phyloP scores from a whole-genome alignment of 2,797 vertebrate genomes.

The Brotula barbata region DNA sequence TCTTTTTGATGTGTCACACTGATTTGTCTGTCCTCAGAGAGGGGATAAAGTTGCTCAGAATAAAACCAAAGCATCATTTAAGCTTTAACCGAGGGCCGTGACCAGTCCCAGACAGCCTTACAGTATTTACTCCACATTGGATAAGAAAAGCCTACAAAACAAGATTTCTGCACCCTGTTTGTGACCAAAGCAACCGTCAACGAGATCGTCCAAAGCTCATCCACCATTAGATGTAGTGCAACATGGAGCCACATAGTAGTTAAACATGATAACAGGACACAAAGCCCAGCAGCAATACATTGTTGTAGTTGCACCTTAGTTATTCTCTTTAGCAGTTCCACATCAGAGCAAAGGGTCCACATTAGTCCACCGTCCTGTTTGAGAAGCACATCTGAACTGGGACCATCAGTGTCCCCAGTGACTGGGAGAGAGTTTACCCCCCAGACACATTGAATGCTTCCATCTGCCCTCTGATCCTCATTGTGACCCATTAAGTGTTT shows the following conservation, averaged over 20 bases:
- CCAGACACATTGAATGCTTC: constrained; percentile 22
- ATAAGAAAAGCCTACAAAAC: constrained; percentile 35
- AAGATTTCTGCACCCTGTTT: constrained; percentile 56
- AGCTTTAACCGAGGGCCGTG: constrained; percentile 21
- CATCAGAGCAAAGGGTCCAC: constrained; percentile 18
- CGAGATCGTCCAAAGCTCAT: constrained; percentile 20
- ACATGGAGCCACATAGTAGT: constrained; percentile 48
- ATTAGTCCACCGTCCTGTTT: constrained; percentile 44
- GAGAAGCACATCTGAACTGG: constrained; percentile 23
- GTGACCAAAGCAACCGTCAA: constrained; percentile 29
- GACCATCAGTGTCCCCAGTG: constrained; percentile 29
- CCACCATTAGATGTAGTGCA: constrained; percentile 62
- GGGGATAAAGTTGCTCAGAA: constrained; percentile 23
- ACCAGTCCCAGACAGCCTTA: constrained; percentile 12
- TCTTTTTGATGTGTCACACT: constrained; percentile 52
- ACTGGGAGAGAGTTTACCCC: constrained; percentile 33
- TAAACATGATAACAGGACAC: constrained; percentile 33
- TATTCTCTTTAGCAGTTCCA: constrained; percentile 13
- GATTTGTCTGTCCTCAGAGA: constrained; percentile 61
- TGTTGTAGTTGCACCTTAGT: constrained; percentile 23
- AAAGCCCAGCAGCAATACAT: constrained; percentile 46
- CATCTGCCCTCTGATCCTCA: constrained; percentile 28
- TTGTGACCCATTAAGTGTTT: constrained; percentile 41
- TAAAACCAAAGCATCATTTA: constrained; percentile 14
- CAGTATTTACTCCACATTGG: constrained; percentile 35